These are phyloP conservation scores for Venustoraphidia nigricollis DNA, from an alignment of 2,888 invertebrate genomes.

Conservation along the genomic window DNA sequence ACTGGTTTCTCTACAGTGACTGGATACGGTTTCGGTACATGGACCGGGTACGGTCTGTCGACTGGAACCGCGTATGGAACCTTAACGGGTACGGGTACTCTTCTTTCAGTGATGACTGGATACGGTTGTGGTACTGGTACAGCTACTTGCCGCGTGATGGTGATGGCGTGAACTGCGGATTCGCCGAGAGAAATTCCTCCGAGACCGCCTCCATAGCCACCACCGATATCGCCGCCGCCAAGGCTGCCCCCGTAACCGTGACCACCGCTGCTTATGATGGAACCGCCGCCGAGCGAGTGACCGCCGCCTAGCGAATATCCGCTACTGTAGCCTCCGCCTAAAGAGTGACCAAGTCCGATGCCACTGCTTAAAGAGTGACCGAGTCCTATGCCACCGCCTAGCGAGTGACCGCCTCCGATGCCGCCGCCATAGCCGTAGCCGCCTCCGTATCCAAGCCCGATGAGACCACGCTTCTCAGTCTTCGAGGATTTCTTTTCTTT, in stretches of 20 bases:
- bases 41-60: constrained; percentile 29
- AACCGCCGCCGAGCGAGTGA: constrained; percentile 11
- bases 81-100: constrained; percentile 6
- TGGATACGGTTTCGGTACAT: constrained; percentile 27
- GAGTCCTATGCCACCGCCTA: constrained; percentile 7
- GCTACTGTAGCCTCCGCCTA: constrained; percentile 9
- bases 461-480: constrained; percentile 2
- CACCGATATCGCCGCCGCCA: constrained; percentile 10
- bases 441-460: constrained; percentile 5
- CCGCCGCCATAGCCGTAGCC: constrained; percentile 5
- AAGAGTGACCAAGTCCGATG: constrained; percentile 7
- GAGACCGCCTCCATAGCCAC: constrained; percentile 7
- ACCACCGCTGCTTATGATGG: constrained; percentile 14
- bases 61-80: constrained; percentile 32
- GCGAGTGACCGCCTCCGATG: constrained; percentile 9
- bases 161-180: constrained; percentile 17
- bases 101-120: constrained; percentile 11
- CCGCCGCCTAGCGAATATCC: constrained; percentile 9
- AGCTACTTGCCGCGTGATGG: constrained; percentile 16
- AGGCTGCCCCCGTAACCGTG: constrained; percentile 12
- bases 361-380: constrained; percentile 8
- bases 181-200: constrained; percentile 11
- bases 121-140: constrained; percentile 9
- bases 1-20: constrained; percentile 38
- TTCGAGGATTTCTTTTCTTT: constrained; percentile 5